Evolutionary conservation across 2,888 invertebrate species (phyloP), one percentile per base, ranked within the genome.

Genomic region (Physocephala rufipes): DNA sequence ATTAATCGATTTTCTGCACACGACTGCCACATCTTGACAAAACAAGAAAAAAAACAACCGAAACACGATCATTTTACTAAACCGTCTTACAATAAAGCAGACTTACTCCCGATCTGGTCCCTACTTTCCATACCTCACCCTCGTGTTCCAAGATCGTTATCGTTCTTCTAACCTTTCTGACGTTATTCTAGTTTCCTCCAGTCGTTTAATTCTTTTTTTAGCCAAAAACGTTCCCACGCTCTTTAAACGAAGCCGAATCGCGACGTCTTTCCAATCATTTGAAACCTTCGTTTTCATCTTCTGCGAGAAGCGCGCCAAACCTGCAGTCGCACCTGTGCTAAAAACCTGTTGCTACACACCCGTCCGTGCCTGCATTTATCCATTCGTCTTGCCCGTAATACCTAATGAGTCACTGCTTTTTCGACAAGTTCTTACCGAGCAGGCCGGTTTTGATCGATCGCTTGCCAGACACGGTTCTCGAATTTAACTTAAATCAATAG

Each of bases 271-370:
- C 9, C 9, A 45, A 16, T 36, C n/a, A n/a, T n/a, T n/a, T n/a
- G n/a, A n/a, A n/a, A n/a, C n/a, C 36, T 15, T 36, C 12, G 24
- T n/a, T 24, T n/a, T 13, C 28, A 26, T 24, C 47, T 15, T 63
- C 63, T 13, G 21, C 1, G 67, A 68, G 68, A 68, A 68, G 68
- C 68, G 68, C 68, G 68, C 68, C 68, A 68, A 68, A 62, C 68
- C 51, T 68, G 68, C 68, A 61, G 68, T 51, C 68, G 24, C 68
- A 68, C 62, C 68, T 68, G 68, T 68, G 68, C 66, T 47, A 21
- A 2, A 53, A 62, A 62, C 55, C 55, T 62, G 62, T 21, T 63
- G 63, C 47, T 24, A n/a, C 16, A 26, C 24, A 15, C 55, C 26
- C 24, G 16, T 55, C n/a, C n/a, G n/a, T 55, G 55, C 26, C 9